A percentile compares a stretch with the other conserved stretches of the same genome.
Evolutionary conservation across 2,113 vertebrate species (phyloP).

Genomic region (Istiophorus platypterus): DNA sequence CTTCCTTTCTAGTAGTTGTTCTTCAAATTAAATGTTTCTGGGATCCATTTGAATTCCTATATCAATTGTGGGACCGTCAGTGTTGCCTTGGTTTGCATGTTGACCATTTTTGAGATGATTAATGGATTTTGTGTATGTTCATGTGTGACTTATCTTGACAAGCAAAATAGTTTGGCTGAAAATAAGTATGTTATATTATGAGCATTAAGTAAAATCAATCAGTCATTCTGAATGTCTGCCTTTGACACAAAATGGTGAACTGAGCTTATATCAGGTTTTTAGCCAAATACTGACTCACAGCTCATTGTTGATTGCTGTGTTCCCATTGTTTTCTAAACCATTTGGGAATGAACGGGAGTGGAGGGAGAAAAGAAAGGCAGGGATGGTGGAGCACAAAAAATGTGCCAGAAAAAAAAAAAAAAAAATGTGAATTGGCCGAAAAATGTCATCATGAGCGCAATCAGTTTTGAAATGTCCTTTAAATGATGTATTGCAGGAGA

Average conservation of each 20-base stretch:
- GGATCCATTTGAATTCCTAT: conserved; percentile 28
- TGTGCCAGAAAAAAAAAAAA: not conserved
- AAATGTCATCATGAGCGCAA: not conserved
- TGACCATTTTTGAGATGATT: conserved; percentile 53
- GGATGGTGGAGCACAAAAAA: not conserved
- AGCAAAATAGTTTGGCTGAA: conserved; percentile 17
- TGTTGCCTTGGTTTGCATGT: conserved; percentile 27
- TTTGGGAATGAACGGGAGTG: not conserved
- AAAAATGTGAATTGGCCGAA: not conserved
- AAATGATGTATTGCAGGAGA: conserved; percentile 12
- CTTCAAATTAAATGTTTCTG: conserved; percentile 15
- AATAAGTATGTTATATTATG: conserved; percentile 7
- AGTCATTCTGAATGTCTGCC: conserved; percentile 5
- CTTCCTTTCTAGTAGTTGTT: not conserved
- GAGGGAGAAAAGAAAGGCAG: not conserved
- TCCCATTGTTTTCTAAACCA: not conserved
- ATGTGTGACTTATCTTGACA: conserved; percentile 25
- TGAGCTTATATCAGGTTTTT: not conserved
- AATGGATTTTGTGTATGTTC: conserved; percentile 42
- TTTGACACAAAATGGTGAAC: not conserved
- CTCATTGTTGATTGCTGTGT: not conserved
- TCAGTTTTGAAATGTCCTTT: conserved; percentile 8
- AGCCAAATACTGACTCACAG: not conserved
- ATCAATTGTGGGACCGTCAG: conserved; percentile 19
- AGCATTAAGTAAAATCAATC: conserved; percentile 15